Percentiles rank a stretch among this genome's conserved stretches.
Conservation (phyloP, 2,113 vertebrate species). For the Gopherus flavomarginatus region DNA sequence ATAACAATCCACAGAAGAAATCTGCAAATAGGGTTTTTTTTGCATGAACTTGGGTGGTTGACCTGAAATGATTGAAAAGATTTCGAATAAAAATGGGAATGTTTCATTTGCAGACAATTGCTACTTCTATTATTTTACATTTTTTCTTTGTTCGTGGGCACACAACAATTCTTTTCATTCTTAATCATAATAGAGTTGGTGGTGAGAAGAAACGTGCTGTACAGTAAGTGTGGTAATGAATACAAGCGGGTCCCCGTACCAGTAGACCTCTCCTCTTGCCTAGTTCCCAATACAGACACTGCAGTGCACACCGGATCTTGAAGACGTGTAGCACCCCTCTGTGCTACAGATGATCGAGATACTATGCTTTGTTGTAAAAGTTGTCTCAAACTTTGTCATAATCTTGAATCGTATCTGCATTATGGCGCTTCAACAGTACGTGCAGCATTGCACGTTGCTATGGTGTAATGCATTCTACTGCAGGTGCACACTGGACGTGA, state of each 20-base stretch:
- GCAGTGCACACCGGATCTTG: background rate
- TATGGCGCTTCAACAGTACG: background rate
- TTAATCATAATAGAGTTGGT: background rate
- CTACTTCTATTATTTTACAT: background rate
- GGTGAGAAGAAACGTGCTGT: background rate
- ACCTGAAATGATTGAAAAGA: conserved; percentile 7
- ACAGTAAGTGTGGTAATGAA: background rate
- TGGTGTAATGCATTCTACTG: too few relatives aligned
- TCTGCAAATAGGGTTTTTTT: conserved; percentile 22
- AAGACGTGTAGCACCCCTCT: background rate
- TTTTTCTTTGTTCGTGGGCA: background rate
- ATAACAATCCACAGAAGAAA: conserved; percentile 39
- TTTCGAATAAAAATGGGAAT: background rate
- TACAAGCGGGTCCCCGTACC: fast-evolving
- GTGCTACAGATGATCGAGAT: too few relatives aligned
- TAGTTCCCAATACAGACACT: background rate
- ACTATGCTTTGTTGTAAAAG: background rate
- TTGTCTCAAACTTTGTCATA: background rate
- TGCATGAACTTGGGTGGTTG: conserved; percentile 13
- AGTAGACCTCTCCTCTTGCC: background rate
- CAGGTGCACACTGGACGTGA: too few relatives aligned
- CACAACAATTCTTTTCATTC: background rate
- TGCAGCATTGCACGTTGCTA: background rate
- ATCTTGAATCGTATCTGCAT: background rate
- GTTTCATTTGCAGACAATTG: background rate